Evolutionary conservation across 2,797 vertebrate genomes (phyloP), one percentile per base, ranked within the genome.

Genomic region (Poeciliopsis turneri): DNA sequence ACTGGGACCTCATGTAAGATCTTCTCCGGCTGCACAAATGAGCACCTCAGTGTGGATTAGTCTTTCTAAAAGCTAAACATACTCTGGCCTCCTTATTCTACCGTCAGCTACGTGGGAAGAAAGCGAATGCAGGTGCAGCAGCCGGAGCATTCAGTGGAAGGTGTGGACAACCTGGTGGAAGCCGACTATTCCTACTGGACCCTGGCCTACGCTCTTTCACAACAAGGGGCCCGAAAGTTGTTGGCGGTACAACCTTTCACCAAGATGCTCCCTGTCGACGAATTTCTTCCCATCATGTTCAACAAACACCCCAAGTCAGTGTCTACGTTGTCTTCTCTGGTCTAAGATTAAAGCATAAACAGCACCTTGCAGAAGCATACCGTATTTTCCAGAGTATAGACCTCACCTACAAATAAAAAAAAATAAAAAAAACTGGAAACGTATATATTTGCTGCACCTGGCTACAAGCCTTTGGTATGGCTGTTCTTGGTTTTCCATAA

Each of bases 1-100:
- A 98, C 89, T 99, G 98, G 98, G 98, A 99, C 82, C 96, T 99
- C 76, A 98, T 99, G 98, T 99, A 93, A 97, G 96, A 96, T 76
- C 51, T 7, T 28, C 6, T 20, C 47, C 13, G n/a, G 18, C 8
- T 18, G 12, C 47, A 30, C n/a, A 36, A 49, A 18, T 57, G 13
- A 30, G 47, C 33, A 15, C 61, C 12, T 59, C 11, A 0, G 41
- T 49, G 33, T 55, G 39, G 25, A 28, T 49, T 47, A 0, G 6
- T 28, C 75, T 41, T 75, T 25, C 69, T 18, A 23, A 72, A 73
- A 36, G 8, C 3, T 2, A 76, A 70, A 30, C 61, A 7, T 51
- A 1, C 20, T 77, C 25, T 55, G 2, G 49, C 69, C 78, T 7
- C 59, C 49, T 46, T 28, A 23, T 41, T 57, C 10, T 7, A 11